Evolutionary conservation across 1,140 invertebrate genomes (phyloP).

Genomic region (Apis cerana): DNA sequence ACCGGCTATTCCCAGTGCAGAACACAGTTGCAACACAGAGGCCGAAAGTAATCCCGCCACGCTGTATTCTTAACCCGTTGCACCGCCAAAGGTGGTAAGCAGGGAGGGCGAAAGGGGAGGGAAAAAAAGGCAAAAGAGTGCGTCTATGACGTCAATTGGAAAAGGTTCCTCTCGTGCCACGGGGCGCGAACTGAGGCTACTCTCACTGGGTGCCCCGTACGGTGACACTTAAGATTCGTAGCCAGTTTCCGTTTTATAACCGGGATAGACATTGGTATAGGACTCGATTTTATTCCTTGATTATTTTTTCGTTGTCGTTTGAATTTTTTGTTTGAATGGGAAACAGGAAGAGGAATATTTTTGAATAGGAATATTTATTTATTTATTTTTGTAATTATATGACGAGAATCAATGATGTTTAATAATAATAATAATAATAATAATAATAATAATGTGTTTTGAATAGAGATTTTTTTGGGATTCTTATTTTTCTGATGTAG

Average conservation of each 20-base stretch:
- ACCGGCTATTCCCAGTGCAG: slow-evolving; percentile 71
- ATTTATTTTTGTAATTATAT: too few species aligned
- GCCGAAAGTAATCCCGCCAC: slow-evolving; percentile 69
- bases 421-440: too few species aligned
- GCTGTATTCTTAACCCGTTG: slow-evolving; percentile 73
- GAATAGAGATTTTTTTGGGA: too few species aligned
- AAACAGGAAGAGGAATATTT: too few species aligned
- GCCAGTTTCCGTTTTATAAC: slow-evolving; percentile 25
- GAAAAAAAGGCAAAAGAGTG: slow-evolving; percentile 70
- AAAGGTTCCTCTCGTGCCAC: slow-evolving; percentile 72
- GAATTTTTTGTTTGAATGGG: not conserved
- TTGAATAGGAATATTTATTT: too few species aligned
- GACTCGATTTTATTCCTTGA: not conserved
- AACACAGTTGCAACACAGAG: slow-evolving; percentile 65
- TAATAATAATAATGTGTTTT: too few species aligned
- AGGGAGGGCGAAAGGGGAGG: slow-evolving; percentile 55
- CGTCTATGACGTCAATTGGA: slow-evolving; percentile 76
- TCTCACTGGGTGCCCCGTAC: slow-evolving; percentile 42
- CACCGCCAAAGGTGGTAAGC: slow-evolving; percentile 52
- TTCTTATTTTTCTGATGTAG: too few species aligned
- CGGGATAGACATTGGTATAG: slow-evolving; percentile 18
- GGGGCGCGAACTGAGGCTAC: slow-evolving; percentile 58
- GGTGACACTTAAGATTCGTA: slow-evolving; percentile 16
- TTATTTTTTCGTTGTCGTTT: not conserved
- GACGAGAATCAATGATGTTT: too few species aligned